Percentiles rank a stretch among this genome's conserved stretches.
These are phyloP conservation scores for Rhagoletis zephyria DNA, from an alignment of 1,140 invertebrate genomes.

Conservation along the genomic window DNA sequence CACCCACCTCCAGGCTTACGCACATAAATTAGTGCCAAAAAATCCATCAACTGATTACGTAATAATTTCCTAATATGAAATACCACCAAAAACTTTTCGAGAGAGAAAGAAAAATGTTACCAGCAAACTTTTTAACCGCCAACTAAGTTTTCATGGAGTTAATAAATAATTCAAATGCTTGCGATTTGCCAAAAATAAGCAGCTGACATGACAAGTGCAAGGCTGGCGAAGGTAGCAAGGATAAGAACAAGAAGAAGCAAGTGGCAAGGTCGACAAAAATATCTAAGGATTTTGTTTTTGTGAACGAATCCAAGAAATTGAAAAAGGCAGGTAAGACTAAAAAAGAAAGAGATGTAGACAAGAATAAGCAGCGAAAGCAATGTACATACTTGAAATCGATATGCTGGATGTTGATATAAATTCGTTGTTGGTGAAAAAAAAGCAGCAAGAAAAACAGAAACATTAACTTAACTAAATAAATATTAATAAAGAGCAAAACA, in stretches of 20 bases:
- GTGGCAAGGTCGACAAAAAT: neutral
- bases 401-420: too few species aligned
- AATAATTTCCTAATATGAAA: neutral
- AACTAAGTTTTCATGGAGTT: slow-evolving; percentile 13
- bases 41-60: neutral
- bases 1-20: too few species aligned
- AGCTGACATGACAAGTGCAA: slow-evolving; percentile 28
- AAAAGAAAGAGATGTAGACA: neutral
- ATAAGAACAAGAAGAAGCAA: slow-evolving; percentile 17
- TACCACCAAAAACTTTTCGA: neutral
- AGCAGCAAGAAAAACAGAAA: neutral
- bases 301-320: neutral
- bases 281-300: neutral
- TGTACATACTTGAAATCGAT: neutral
- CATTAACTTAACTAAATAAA: neutral
- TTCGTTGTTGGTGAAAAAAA: too few species aligned
- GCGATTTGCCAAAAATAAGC: slow-evolving; percentile 43
- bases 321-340: neutral
- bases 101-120: neutral
- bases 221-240: neutral
- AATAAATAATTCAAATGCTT: slow-evolving; percentile 43
- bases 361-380: neutral
- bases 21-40: neutral
- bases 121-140: slow-evolving; percentile 25
- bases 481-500: neutral